Conservation (phyloP, 2,113 vertebrate genomes). For the Sceloporus tristichus region DNA sequence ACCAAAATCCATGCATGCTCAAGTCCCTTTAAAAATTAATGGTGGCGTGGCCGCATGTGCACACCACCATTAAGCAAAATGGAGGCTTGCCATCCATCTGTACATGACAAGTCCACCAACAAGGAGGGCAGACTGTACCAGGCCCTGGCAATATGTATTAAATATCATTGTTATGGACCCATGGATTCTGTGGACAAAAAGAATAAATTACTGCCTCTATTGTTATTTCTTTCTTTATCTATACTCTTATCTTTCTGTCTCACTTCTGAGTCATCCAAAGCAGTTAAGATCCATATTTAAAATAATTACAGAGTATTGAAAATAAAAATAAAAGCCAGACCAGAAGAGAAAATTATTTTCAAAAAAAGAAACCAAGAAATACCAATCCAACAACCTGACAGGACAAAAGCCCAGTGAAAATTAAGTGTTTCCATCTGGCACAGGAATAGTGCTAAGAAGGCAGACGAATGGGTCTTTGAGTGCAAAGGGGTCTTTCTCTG, state of each 20-base stretch:
- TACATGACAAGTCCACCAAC: no score
- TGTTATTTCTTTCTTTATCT: no score
- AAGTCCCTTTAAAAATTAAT: no score
- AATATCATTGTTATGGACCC: neutral
- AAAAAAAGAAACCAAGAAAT: neutral
- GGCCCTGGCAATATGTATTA: slow-evolving; percentile 2
- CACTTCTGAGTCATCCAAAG: neutral
- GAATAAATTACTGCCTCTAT: no score
- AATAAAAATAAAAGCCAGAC: neutral
- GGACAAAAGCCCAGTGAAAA: neutral
- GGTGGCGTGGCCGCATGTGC: no score
- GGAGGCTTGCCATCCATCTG: no score
- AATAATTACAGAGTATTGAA: neutral
- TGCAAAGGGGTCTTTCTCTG: neutral
- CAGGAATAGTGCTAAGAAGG: neutral
- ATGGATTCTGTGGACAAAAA: neutral
- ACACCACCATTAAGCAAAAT: no score
- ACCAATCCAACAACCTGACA: neutral
- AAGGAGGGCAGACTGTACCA: fast-evolving
- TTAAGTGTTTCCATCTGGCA: neutral
- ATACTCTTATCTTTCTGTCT: neutral
- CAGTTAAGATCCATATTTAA: neutral
- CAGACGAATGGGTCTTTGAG: neutral
- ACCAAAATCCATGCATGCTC: no score
- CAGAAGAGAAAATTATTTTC: neutral